These are phyloP conservation scores for Reticulitermes speratus DNA, from an alignment of 1,140 invertebrate species.

Conservation along the genomic window DNA sequence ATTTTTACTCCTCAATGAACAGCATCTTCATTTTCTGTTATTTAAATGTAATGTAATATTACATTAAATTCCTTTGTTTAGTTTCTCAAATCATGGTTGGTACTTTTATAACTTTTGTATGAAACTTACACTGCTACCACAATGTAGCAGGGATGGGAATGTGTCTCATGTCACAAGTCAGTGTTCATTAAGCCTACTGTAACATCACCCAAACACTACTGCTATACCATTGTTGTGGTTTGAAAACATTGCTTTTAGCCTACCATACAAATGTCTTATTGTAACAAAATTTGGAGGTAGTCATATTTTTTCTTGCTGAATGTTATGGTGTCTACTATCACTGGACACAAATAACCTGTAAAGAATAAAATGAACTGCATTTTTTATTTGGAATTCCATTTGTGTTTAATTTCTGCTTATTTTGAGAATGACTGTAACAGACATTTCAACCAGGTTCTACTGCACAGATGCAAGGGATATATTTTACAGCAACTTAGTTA, in stretches of 20 bases:
- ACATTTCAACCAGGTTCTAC: too few relatives aligned
- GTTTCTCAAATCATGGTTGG: not conserved
- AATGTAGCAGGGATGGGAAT: not conserved
- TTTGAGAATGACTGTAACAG: too few relatives aligned
- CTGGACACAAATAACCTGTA: not conserved
- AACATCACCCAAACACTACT: not conserved
- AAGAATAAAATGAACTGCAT: slow-evolving; percentile 3
- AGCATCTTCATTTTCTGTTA: not conserved
- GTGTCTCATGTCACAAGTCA: not conserved
- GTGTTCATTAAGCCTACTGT: not conserved
- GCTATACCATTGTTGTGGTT: not conserved
- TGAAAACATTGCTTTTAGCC: not conserved
- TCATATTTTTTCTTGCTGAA: slow-evolving; percentile 1
- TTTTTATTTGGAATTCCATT: slow-evolving; percentile 1
- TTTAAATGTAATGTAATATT: not conserved
- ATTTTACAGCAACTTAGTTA: too few relatives aligned
- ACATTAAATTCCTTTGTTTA: not conserved
- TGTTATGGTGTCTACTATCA: slow-evolving; percentile 15
- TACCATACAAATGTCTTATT: not conserved
- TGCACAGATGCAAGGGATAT: too few relatives aligned
- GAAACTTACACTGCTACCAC: not conserved
- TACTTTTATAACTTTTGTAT: not conserved
- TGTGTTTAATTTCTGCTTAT: not conserved
- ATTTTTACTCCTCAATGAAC: not conserved
- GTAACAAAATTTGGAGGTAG: not conserved